These are phyloP conservation scores for Tiaroga cobitis DNA, from an alignment of 2,797 vertebrate species.

Conservation along the genomic window DNA sequence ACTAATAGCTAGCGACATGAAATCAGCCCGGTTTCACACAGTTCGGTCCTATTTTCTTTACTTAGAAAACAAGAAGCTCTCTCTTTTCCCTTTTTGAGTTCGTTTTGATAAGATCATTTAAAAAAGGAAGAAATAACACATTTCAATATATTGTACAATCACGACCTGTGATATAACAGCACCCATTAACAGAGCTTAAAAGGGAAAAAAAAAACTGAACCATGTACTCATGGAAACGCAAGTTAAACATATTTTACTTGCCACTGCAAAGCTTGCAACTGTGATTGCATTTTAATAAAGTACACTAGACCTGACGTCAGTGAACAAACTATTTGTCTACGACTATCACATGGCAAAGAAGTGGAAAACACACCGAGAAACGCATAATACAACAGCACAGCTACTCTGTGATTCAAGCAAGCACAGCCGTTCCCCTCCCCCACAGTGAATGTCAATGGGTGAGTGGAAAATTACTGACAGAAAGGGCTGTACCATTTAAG, in stretches of 20 bases:
- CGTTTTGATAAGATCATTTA: not conserved
- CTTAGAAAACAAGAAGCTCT: not conserved
- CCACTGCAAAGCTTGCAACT: not conserved
- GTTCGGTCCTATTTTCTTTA: conserved; percentile 18
- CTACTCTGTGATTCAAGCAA: conserved; percentile 45
- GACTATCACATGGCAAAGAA: not conserved
- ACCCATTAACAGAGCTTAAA: not conserved
- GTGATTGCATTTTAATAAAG: not conserved
- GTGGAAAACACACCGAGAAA: conserved; percentile 18
- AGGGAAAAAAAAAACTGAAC: not conserved
- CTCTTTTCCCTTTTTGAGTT: conserved; percentile 7
- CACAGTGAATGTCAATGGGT: conserved; percentile 52
- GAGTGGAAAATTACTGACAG: conserved; percentile 61
- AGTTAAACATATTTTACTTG: not conserved
- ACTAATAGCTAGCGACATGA: not conserved
- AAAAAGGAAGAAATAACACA: not conserved
- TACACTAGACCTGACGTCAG: not conserved
- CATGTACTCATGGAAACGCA: not conserved
- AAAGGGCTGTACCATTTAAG: conserved; percentile 54
- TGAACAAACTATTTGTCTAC: not conserved
- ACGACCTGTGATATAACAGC: not conserved
- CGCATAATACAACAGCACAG: conserved; percentile 37
- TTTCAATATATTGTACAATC: not conserved
- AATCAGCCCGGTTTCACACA: conserved; percentile 33
- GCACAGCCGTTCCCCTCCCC: conserved; percentile 58